Evolutionary conservation across 2,888 invertebrate genomes (phyloP).

Genomic region (Callosobruchus maculatus): DNA sequence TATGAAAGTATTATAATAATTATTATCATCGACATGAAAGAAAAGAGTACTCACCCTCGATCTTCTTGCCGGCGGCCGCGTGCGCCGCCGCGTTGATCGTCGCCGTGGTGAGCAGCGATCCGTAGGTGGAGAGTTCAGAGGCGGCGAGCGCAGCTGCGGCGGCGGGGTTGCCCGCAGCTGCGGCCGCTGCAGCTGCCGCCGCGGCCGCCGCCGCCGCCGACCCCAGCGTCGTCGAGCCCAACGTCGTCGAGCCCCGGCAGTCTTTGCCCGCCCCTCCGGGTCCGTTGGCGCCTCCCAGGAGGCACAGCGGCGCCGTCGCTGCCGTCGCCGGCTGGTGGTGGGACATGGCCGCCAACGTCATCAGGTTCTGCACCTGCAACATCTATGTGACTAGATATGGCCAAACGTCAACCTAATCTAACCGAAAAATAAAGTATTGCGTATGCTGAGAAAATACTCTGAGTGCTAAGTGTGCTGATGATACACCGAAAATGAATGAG

Average conservation of each 20-base stretch:
- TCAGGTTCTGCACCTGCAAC: constrained; percentile 74
- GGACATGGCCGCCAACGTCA: constrained; percentile 82
- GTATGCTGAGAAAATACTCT: too few relatives aligned
- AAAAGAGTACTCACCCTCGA: constrained; percentile 67
- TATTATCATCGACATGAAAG: too few relatives aligned
- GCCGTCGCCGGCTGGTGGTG: constrained; percentile 57
- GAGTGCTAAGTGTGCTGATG: too few relatives aligned
- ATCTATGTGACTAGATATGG: too few relatives aligned
- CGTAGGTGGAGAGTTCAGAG: constrained; percentile 60
- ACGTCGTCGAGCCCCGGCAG: constrained; percentile 7
- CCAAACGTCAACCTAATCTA: too few relatives aligned
- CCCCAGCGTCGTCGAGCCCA: constrained; percentile 11
- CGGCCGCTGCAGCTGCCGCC: neutral
- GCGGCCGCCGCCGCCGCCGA: constrained; percentile 39
- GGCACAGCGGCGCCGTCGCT: constrained; percentile 52
- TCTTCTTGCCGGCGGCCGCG: constrained; percentile 77
- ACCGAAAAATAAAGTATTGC: too few relatives aligned
- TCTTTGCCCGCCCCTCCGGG: constrained; percentile 30
- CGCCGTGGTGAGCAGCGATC: constrained; percentile 65
- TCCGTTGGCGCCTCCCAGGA: constrained; percentile 20
- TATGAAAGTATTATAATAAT: too few relatives aligned
- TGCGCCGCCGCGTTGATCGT: constrained; percentile 72
- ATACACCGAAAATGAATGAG: too few relatives aligned
- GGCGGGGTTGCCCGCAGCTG: constrained; percentile 19
- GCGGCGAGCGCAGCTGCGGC: constrained; percentile 56